Conservation (phyloP, 2,888 invertebrate species). For the Tetragnatha montana region DNA sequence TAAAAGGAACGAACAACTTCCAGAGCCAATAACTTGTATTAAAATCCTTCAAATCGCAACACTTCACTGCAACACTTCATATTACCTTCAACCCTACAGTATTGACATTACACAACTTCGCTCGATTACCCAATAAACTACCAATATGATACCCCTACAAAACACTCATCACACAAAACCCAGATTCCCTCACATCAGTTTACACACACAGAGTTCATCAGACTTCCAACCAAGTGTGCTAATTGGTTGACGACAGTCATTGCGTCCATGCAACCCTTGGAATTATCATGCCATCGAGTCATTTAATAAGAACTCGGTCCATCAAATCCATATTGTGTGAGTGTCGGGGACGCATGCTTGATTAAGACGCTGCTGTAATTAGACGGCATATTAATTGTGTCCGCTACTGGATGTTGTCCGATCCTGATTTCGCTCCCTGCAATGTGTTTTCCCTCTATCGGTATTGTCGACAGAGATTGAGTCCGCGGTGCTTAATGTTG, state of each 20-base stretch:
- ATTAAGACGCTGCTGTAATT: neutral
- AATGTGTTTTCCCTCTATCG: neutral
- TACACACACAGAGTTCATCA: neutral
- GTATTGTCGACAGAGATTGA: too few species aligned
- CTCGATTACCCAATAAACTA: too few species aligned
- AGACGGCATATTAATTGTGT: neutral
- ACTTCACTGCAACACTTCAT: too few species aligned
- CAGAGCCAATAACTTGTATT: too few species aligned
- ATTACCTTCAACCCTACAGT: too few species aligned
- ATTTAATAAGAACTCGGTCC: neutral
- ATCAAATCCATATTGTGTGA: neutral
- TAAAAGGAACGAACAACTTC: too few species aligned
- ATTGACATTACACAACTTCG: too few species aligned
- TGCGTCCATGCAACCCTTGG: neutral
- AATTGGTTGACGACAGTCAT: neutral
- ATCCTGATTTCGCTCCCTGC: neutral
- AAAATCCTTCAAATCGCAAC: too few species aligned
- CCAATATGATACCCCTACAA: too few species aligned
- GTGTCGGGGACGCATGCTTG: neutral
- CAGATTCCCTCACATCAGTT: neutral
- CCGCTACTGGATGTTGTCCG: neutral
- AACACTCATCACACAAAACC: neutral
- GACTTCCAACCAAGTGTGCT: neutral
- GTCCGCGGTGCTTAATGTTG: too few species aligned
- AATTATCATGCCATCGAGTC: neutral